Base-by-base conservation (phyloP, 2,797 vertebrate genomes). In the Cichlasoma orientale region DNA sequence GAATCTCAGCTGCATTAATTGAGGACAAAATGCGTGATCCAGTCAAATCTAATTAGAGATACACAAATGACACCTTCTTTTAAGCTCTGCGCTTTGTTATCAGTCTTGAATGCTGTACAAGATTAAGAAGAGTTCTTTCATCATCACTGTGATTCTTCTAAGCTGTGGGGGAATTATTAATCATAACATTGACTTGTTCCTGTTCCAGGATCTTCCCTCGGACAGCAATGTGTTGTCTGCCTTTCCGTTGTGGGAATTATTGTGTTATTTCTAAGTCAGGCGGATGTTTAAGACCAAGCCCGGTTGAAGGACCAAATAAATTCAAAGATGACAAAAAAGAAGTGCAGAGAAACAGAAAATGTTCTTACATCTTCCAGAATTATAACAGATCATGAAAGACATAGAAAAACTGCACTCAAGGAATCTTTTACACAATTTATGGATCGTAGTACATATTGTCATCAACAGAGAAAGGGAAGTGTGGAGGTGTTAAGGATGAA, bases 131-230 rank as follows among this genome's bases (percentile, higher is more conserved):
- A 82, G 88, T 78, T 91, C 13, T 79, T 88, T 88, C 75, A 86
- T 88, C 68, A 69, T 84, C 9, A 31, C 18, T 75, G 56, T 31
- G 33, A 75, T 75, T 77, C 55, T 75, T 82, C 16, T 44, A 71
- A 89, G 79, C 82, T 79, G 59, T 70, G 7, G 33, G 84, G 77
- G 84, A 79, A 87, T 88, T 88, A 82, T 88, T 78, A 78, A 86
- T 86, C 72, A 87, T 74, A 92, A 92, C 85, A 87, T 31, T 89
- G 85, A 83, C 78, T 90, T 87, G 82, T 90, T 75, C 82, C 74
- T 75, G 56, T 71, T 85, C 86, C 82, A 90, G 77, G 75, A 89
- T 88, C 78, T 56, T 80, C 36, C 33, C 52, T 73, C 56, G 72
- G 75, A 76, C 27, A 71, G 33, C 9, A 61, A 83, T 59, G 79